Base-by-base conservation (phyloP, 1,140 invertebrate genomes). In the Apis mellifera region DNA sequence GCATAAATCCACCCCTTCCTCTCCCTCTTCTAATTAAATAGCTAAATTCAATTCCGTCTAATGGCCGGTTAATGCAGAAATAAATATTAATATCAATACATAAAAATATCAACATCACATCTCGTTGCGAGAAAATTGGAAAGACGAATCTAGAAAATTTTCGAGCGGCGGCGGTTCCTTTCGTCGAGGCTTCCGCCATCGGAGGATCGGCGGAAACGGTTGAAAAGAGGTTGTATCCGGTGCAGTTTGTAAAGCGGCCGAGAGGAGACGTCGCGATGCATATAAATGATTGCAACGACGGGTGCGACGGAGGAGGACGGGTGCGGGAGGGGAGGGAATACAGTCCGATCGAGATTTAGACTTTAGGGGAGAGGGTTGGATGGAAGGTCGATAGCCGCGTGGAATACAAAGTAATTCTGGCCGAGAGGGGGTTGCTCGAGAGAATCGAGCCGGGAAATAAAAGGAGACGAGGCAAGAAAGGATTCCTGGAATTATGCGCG, bases 321-420 rank as follows among this genome's bases (percentile, higher is more conserved):
- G 21, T n/a, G n/a, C n/a, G n/a, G n/a, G n/a, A n/a, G 5, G 9
- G 59, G 21, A 48, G n/a, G 8, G 76, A 52, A 17, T 48, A 70
- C 81, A 73, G 75, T 57, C 59, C 70, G 78, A 87, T 84, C 75
- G 72, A 88, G 88, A 88, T 89, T 89, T 89, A 83, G 85, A 86
- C 66, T 71, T 57, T n/a, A n/a, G 77, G 48, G 81, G 81, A 74
- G 81, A 74, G 70, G 57, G 57, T 64, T 55, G 55, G 70, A 78
- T 77, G 82, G 73, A 76, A 65, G 78, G 83, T 86, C 85, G 86
- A 87, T 86, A 65, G 42, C 68, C 66, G 68, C 19, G 54, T 71
- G 54, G 82, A 84, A 84, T 84, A 57, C 82, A 73, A 84, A 83
- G 81, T 42, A 68, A 65, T 80, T 72, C 79, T 48, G 2, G 48